Base-by-base conservation (phyloP, 2,113 vertebrate species). In the Carollia perspicillata region DNA sequence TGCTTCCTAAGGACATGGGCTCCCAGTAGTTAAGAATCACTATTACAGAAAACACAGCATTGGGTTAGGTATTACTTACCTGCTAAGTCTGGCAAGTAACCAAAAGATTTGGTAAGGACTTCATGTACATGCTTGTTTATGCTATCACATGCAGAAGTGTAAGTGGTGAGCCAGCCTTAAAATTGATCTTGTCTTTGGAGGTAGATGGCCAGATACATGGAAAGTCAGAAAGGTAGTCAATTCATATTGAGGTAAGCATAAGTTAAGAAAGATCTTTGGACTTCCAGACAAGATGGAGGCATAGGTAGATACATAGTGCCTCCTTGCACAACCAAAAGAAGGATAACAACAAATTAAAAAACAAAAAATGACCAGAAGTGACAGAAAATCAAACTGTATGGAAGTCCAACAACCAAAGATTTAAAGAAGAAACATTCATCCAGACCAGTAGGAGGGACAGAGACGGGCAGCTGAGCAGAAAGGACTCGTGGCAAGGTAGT, bases 201-300 rank as follows among this genome's bases (percentile, higher is more conserved):
- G 28, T 51, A 51, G 22, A 85, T 44, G 22, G 17, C 3, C 71
- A 53, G 22, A 63, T 40, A 55, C 42, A 9, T 37, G 37, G 23
- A 84, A 40, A 49, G 60, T 69, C 26, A 69, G 33, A 84, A 79
- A 85, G 51, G 72, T 28, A 40, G 17, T 65, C 53, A 79, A 35
- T 80, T 71, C 47, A 90, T 90, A 84, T 20, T 60, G 35, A 95
- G 71, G 63, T 72, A 80, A 77, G 90, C 60, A n/a, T 90, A 94
- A 87, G 4, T 84, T 84, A 37, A 60, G 40, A 3, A 94, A 77
- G 58, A 69, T 60, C 58, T 69, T 69, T 55, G 20, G 51, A 20
- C 51, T 53, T 53, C 17, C 18, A 20, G 51, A 5, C 17, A 53
- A 53, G 51, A 53, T 20, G 17, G 17, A 53, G 51, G 51, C 6